Evolutionary conservation across 2,797 vertebrate species (phyloP).

Genomic region (Erethizon dorsatum): DNA sequence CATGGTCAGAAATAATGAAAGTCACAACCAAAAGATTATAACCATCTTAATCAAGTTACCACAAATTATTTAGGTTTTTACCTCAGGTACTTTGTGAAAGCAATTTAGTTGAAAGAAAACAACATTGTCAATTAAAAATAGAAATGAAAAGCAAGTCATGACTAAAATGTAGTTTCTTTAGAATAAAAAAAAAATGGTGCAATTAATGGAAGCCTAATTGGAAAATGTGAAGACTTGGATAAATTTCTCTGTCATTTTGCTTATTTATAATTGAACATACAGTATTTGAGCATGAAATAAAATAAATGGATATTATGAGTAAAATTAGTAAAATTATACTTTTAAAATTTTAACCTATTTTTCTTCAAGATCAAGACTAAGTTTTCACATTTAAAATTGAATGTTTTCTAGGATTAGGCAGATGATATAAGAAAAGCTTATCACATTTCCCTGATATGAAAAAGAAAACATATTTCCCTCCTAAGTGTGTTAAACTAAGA

Average conservation of each 20-base stretch:
- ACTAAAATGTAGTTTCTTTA: slow-evolving; percentile 50
- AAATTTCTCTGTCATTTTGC: slow-evolving; percentile 39
- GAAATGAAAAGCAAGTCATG: slow-evolving; percentile 52
- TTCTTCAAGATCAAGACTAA: background rate
- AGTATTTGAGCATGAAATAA: slow-evolving; percentile 6
- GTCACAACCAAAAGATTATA: background rate
- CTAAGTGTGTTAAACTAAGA: background rate
- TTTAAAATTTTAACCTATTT: slow-evolving; percentile 41
- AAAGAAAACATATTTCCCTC: background rate
- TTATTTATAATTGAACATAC: slow-evolving; percentile 36
- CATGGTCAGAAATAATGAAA: slow-evolving; percentile 7
- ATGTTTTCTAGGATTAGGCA: background rate
- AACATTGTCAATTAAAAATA: slow-evolving; percentile 73
- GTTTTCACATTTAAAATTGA: slow-evolving; percentile 4
- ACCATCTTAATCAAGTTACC: slow-evolving; percentile 55
- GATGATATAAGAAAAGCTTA: background rate
- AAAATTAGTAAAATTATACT: slow-evolving; percentile 48
- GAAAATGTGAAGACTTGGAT: background rate
- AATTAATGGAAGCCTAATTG: slow-evolving; percentile 70
- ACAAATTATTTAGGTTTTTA: slow-evolving; percentile 46
- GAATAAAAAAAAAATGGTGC: slow-evolving; percentile 44
- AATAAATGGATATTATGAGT: slow-evolving; percentile 13
- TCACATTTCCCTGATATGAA: background rate
- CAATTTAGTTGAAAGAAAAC: slow-evolving; percentile 68
- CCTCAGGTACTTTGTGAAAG: slow-evolving; percentile 46